Conservation (phyloP, 2,797 vertebrate species). For the Odontamblyopus lacepedii region DNA sequence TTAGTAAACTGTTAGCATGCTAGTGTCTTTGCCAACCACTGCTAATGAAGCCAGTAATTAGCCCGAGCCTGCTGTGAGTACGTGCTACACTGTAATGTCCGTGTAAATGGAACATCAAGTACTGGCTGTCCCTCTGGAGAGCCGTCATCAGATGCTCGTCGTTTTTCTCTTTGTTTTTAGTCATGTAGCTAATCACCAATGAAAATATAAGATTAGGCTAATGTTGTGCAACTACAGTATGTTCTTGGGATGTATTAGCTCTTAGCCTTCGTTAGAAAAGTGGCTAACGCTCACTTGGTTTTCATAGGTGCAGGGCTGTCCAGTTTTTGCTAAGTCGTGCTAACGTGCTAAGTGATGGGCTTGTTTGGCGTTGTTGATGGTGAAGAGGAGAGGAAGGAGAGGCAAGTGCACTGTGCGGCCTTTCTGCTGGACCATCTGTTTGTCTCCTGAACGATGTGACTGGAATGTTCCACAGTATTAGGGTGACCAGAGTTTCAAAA, state of each 20-base stretch:
- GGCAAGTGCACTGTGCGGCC: no score
- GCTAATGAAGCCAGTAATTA: constrained; percentile 71
- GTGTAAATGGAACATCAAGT: constrained; percentile 7
- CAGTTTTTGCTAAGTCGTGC: neutral
- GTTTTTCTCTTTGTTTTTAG: neutral
- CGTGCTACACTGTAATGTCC: constrained; percentile 6
- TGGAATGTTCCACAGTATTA: no score
- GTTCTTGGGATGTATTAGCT: neutral
- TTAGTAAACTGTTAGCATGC: constrained; percentile 72
- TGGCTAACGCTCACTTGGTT: neutral
- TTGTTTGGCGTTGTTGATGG: no score
- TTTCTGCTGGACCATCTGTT: no score
- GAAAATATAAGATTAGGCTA: neutral
- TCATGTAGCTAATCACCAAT: neutral
- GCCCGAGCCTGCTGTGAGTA: constrained; percentile 27
- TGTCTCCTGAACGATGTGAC: no score
- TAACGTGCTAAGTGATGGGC: no score
- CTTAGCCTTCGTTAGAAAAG: neutral
- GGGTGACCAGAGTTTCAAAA: no score
- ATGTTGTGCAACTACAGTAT: no score
- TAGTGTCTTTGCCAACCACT: constrained; percentile 58
- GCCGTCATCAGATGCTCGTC: constrained; percentile 20
- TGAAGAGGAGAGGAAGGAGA: no score
- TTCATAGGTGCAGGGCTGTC: neutral
- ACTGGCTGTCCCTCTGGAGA: constrained; percentile 33